Evolutionary conservation across 2,113 vertebrate species (phyloP).

Genomic region (Bettongia penicillata): DNA sequence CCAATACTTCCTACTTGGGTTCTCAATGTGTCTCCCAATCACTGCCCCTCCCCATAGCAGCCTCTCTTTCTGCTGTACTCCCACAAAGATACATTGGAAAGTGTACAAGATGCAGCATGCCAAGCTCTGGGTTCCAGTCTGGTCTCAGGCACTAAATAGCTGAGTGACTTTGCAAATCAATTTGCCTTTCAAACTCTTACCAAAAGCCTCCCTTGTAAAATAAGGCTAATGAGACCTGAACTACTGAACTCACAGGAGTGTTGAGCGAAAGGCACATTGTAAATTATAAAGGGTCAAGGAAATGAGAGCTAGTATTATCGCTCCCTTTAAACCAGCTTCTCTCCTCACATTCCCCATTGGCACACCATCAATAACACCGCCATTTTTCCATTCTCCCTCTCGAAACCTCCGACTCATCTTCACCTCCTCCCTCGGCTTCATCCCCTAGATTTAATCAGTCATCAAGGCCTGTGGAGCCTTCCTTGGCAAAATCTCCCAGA

Average conservation of each 20-base stretch:
- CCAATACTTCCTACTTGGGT: neutral
- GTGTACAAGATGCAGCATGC: neutral
- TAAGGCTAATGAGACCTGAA: neutral
- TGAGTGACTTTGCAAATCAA: neutral
- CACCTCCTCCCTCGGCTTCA: neutral
- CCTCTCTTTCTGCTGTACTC: neutral
- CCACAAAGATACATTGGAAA: neutral
- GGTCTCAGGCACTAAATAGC: neutral
- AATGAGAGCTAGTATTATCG: neutral
- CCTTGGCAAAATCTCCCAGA: neutral
- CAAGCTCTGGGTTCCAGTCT: neutral
- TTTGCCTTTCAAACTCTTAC: neutral
- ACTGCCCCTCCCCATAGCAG: neutral
- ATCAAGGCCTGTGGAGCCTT: neutral
- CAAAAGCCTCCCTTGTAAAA: neutral
- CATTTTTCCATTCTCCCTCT: neutral
- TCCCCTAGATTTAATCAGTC: neutral
- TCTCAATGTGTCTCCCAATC: conserved; percentile 10
- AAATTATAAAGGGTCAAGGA: neutral
- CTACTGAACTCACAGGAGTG: neutral
- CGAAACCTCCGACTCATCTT: neutral
- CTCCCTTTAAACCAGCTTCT: neutral
- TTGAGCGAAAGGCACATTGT: too few relatives aligned
- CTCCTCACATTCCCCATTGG: neutral
- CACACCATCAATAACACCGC: neutral